These are phyloP conservation scores for Sminthurides aquaticus DNA, from an alignment of 2,888 invertebrate species.

Conservation along the genomic window DNA sequence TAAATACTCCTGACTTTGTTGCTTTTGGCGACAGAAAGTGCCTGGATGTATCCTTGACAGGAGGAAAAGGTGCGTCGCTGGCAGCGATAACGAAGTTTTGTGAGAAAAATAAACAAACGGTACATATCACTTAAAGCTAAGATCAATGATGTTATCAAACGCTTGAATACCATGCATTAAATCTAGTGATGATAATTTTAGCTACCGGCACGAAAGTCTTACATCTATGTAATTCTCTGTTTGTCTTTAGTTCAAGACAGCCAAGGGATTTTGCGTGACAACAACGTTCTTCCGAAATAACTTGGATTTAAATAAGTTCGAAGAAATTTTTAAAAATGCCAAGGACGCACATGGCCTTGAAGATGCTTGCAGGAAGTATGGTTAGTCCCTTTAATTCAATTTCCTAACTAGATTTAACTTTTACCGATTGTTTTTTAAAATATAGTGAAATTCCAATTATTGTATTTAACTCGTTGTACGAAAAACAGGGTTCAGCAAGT, in stretches of 20 bases:
- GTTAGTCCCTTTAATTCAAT: too few species aligned
- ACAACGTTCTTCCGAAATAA: constrained; percentile 57
- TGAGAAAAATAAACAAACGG: background rate
- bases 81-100: constrained; percentile 46
- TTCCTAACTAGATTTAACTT: too few species aligned
- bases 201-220: too few species aligned
- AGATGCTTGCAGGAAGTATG: constrained; percentile 52
- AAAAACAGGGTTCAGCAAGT: constrained; percentile 48
- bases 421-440: too few species aligned
- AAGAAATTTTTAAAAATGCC: constrained; percentile 51
- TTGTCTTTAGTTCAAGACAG: constrained; percentile 57
- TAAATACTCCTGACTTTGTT: constrained; percentile 24
- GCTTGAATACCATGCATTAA: too few species aligned
- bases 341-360: constrained; percentile 50
- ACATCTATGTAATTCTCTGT: too few species aligned
- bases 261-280: constrained; percentile 65
- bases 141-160: too few species aligned
- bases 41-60: constrained; percentile 56
- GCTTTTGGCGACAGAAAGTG: constrained; percentile 42
- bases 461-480: too few species aligned
- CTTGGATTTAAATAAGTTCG: constrained; percentile 51
- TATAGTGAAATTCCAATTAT: too few species aligned
- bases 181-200: too few species aligned
- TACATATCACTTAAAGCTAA: too few species aligned
- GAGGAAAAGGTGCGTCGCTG: constrained; percentile 72